These are phyloP conservation scores for Microcebus murinus DNA, from an alignment of 2,113 vertebrate species.

Conservation along the genomic window DNA sequence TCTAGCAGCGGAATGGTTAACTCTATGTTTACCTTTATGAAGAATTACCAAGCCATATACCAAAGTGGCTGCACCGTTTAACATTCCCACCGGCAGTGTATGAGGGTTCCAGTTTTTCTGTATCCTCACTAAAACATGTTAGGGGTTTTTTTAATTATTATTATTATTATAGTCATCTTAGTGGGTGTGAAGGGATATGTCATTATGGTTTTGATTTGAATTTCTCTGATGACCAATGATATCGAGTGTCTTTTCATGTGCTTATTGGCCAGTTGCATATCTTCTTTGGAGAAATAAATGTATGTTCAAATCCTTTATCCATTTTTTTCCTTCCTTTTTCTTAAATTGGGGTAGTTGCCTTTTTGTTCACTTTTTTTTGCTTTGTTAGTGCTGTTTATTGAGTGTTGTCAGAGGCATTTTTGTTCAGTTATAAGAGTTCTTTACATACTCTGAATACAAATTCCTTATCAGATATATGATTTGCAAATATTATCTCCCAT, in stretches of 20 bases:
- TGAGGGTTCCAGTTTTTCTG: background rate
- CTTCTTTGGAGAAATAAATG: constrained; percentile 21
- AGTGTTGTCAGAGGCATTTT: background rate
- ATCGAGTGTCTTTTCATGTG: background rate
- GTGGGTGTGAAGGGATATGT: background rate
- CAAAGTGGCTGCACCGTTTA: background rate
- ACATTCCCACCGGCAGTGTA: background rate
- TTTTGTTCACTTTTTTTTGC: background rate
- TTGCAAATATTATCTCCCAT: background rate
- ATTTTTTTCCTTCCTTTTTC: background rate
- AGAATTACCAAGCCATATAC: background rate
- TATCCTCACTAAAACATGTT: background rate
- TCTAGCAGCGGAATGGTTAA: background rate
- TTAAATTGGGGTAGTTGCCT: background rate
- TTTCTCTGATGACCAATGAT: background rate
- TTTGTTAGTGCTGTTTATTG: no score
- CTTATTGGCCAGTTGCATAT: background rate
- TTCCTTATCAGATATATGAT: background rate
- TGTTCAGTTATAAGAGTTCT: background rate
- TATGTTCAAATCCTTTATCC: background rate
- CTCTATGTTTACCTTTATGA: background rate
- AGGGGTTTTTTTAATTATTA: background rate
- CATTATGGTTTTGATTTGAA: background rate
- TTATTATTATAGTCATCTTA: background rate
- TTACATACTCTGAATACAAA: background rate